Evolutionary conservation across 2,888 invertebrate genomes (phyloP).

Genomic region (Trichacis sp.): DNA sequence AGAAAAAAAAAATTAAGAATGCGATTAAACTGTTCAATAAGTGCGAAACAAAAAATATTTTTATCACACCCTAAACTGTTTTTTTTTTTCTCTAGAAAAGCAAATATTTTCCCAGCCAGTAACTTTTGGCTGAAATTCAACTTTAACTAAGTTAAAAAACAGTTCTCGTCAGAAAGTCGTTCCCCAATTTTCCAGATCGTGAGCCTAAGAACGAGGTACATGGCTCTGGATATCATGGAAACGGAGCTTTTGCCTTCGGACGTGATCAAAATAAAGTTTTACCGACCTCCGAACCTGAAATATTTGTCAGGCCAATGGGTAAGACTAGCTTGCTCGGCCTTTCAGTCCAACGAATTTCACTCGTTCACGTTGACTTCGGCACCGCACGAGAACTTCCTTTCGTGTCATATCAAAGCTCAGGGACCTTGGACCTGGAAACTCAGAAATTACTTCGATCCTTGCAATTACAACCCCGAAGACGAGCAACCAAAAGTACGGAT

Average conservation of each 20-base stretch:
- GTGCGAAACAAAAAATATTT: too few species aligned
- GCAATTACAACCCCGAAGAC: conserved; percentile 88
- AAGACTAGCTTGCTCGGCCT: conserved; percentile 89
- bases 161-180: too few species aligned
- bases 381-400: conserved; percentile 94
- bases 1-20: too few species aligned
- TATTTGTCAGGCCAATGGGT: conserved; percentile 97
- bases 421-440: conserved; percentile 98
- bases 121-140: too few species aligned
- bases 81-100: too few species aligned
- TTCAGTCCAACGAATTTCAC: conserved; percentile 91
- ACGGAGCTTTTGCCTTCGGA: conserved; percentile 94
- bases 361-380: conserved; percentile 96
- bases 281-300: conserved; percentile 93
- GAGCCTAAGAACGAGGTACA: conserved; percentile 88
- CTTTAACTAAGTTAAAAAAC: too few species aligned
- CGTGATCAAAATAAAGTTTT: conserved; percentile 94
- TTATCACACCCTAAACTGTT: too few species aligned
- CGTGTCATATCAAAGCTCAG: conserved; percentile 92
- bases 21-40: too few species aligned
- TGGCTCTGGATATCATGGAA: conserved; percentile 92
- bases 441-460: conserved; percentile 93
- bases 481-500: conserved; percentile 86
- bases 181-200: conserved; percentile 85
- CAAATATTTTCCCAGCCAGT: too few species aligned